Percentiles rank a stretch among this genome's conserved stretches.
Evolutionary conservation across 2,888 invertebrate species (phyloP).

Genomic region (Latrodectus hesperus): DNA sequence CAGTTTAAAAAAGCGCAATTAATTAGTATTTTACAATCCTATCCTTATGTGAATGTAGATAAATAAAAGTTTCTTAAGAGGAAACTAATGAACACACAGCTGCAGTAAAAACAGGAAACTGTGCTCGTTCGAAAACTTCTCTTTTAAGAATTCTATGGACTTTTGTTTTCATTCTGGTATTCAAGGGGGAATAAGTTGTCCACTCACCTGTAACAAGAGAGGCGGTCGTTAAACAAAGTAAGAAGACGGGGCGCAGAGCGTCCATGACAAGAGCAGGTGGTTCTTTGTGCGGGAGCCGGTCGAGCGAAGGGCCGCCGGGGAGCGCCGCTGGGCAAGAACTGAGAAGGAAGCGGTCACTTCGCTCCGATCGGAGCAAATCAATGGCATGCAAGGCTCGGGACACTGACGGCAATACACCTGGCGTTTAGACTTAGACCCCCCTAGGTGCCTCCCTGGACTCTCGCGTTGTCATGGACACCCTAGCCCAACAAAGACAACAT

Average conservation of each 20-base stretch:
- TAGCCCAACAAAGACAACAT: conserved; percentile 62
- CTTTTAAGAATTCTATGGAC: no score
- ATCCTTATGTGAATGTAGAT: no score
- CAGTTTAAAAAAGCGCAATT: no score
- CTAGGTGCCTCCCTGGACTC: conserved; percentile 33
- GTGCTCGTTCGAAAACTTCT: no score
- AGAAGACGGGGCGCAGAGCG: conserved; percentile 15
- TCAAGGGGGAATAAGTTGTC: not conserved
- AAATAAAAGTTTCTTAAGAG: no score
- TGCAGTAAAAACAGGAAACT: no score
- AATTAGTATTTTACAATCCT: no score
- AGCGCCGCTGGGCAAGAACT: conserved; percentile 55
- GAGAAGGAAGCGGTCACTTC: conserved; percentile 53
- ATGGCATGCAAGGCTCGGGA: conserved; percentile 55
- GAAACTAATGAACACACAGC: no score
- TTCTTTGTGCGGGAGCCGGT: conserved; percentile 12
- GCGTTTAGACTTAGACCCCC: conserved; percentile 32
- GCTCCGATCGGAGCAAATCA: conserved; percentile 60
- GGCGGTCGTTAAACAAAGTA: conserved; percentile 1
- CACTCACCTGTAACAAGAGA: conserved; percentile 41
- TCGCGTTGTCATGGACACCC: conserved; percentile 59
- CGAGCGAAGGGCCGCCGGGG: conserved; percentile 25
- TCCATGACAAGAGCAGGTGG: conserved; percentile 8
- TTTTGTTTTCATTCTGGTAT: no score
- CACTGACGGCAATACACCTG: conserved; percentile 66